Conservation (phyloP, 2,797 vertebrate species). For the Crypturellus tataupa region DNA sequence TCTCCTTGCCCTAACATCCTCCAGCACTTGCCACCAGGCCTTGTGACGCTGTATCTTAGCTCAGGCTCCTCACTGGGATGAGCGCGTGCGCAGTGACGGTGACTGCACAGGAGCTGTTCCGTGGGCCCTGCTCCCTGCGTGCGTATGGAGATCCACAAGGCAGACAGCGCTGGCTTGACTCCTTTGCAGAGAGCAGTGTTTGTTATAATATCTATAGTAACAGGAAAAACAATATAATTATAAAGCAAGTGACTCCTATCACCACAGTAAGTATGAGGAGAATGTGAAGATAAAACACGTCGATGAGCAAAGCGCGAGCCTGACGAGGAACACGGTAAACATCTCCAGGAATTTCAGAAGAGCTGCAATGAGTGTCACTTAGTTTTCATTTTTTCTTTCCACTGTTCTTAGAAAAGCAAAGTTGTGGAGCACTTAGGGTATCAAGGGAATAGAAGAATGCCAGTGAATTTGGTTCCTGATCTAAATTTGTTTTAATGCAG, state of each 20-base stretch:
- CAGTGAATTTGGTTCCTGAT: constrained; percentile 75
- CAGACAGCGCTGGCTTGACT: background rate
- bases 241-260: constrained; percentile 21
- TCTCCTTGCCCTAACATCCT: background rate
- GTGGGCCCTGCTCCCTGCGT: accelerated
- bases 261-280: constrained; percentile 19
- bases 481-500: constrained; percentile 78
- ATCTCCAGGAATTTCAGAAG: constrained; percentile 68
- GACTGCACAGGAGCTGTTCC: background rate
- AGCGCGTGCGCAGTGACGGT: background rate
- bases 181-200: background rate
- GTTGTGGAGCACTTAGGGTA: constrained; percentile 72
- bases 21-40: background rate
- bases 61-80: background rate
- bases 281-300: constrained; percentile 1
- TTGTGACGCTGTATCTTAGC: accelerated
- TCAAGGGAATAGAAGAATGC: constrained; percentile 81
- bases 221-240: background rate
- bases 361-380: constrained; percentile 17
- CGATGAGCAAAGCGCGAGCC: constrained; percentile 20
- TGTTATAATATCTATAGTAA: constrained; percentile 42
- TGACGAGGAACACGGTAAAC: constrained; percentile 35
- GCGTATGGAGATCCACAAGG: background rate
- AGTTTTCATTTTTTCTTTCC: constrained; percentile 61
- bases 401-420: constrained; percentile 80